Evolutionary conservation across 2,888 invertebrate genomes (phyloP), one percentile per base, ranked within the genome.

Genomic region (Cephus pulcher): DNA sequence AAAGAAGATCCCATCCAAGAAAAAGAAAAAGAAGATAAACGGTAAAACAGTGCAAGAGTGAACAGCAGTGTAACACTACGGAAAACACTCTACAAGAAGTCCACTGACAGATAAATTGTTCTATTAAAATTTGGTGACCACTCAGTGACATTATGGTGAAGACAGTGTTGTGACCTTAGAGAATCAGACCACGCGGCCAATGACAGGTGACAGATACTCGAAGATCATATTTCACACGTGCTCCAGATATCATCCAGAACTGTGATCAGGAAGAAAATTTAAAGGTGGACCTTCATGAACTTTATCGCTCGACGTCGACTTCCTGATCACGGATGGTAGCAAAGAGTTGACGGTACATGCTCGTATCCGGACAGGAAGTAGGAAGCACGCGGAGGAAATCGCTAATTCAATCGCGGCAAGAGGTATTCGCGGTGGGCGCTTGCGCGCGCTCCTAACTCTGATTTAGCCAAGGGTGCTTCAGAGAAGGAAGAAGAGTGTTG

Each of bases 401-500:
- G 71, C 71, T 71, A 71, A 71, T 71, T 71, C 34, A 71, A 33
- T 71, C 71, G 71, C 71, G 71, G 71, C 71, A 71, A 71, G 23
- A 32, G 71, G 71, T 33, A 71, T 32, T 71, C 34, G 71, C 34
- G 71, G 71, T 71, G 71, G 33, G 71, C 71, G 71, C 71, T 71
- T 71, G 71, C 71, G 71, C 71, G 71, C 71, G 71, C 71, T 34
- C 12, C 71, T 71, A 34, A 71, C 71, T 71, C 71, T 23, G 71
- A 33, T 71, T 71, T 71, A 71, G 12, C 80, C 81, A 81, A 81
- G 77, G 76, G 68, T 34, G 68, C 56, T 74, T 34, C 30, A 6
- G 79, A 77, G 82, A 85, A 86, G 85, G 81, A 83, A 83, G 83
- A 86, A 87, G 88, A 84, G 85, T 88, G 87, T 86, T 87, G 87